These are phyloP conservation scores for Gymnorhina tibicen DNA, from an alignment of 2,113 vertebrate genomes.

Conservation along the genomic window DNA sequence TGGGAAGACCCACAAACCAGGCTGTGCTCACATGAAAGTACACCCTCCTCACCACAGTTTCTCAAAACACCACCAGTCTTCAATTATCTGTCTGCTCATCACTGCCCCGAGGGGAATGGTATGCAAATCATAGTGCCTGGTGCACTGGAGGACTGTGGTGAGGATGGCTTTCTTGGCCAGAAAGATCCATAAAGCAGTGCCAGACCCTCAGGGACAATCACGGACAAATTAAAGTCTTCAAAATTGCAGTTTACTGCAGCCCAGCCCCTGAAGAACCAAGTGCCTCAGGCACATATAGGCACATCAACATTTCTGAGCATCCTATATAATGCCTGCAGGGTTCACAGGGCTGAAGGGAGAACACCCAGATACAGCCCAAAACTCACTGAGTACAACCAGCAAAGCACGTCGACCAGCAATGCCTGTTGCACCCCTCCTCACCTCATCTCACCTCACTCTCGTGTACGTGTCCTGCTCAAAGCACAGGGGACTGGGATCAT, in stretches of 20 bases:
- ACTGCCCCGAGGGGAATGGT: background rate
- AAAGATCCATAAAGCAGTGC: background rate
- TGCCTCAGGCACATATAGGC: background rate
- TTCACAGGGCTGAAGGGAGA: background rate
- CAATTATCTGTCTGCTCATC: constrained; percentile 24
- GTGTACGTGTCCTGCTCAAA: background rate
- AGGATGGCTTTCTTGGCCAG: background rate
- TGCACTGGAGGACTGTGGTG: background rate
- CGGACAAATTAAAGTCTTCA: background rate
- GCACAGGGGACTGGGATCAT: background rate
- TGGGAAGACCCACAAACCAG: background rate
- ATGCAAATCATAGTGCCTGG: background rate
- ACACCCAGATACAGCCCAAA: background rate
- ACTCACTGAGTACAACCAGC: background rate
- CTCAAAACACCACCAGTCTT: background rate
- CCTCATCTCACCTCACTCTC: background rate
- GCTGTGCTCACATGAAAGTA: background rate
- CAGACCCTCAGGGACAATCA: background rate
- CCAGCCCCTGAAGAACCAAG: background rate
- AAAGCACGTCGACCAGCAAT: background rate
- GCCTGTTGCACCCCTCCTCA: background rate
- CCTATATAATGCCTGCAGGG: background rate
- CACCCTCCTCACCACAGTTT: background rate
- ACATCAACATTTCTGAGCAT: background rate
- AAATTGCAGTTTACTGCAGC: background rate